Base-by-base conservation (phyloP, 2,888 invertebrate genomes). In the Torymus auratus region DNA sequence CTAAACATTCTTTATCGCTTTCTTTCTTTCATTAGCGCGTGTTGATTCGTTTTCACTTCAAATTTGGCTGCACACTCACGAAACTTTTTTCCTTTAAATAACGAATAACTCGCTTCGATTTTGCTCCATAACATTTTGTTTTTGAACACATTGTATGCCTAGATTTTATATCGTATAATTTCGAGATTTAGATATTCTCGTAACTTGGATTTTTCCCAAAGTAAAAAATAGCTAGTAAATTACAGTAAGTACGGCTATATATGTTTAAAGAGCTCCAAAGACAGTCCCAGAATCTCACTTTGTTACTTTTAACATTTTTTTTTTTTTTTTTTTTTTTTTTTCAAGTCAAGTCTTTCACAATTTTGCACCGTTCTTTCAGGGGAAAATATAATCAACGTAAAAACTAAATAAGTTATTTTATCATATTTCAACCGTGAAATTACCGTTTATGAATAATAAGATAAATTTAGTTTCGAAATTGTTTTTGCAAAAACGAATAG, bases 61-160 rank as follows among this genome's bases (percentile, higher is more conserved):
- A 74, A 83, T 83, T 80, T 75, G 70, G 78, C 77, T 81, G 76
- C 82, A 76, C 78, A 76, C 72, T 81, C 78, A 58, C 69, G 58
- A 74, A 80, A 80, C 55, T 62, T 41, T 69, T 61, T 74, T 62
- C 56, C 23, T 81, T 84, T 81, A 84, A 83, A 83, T 79, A 74
- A 76, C 79, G 72, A 80, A 71, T 77, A 75, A 76, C 65, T 80
- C 82, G 70, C 84, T 83, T 84, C 83, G 78, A 82, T 78, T 83
- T 78, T 82, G 80, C 80, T 77, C 67, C 78, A 78, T 83, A 74
- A 78, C 78, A 82, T 83, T 75, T 86, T 84, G 73, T 86, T 86
- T 88, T 88, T 90, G 90, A 91, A 91, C 91, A 91, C 91, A 90
- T 90, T 88, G 77, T 86, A 88, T 88, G 90, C 89, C 90, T 90